Base-by-base conservation (phyloP, 53 echinoderm and acorn worm genomes). In the Echinarachnius parma region DNA sequence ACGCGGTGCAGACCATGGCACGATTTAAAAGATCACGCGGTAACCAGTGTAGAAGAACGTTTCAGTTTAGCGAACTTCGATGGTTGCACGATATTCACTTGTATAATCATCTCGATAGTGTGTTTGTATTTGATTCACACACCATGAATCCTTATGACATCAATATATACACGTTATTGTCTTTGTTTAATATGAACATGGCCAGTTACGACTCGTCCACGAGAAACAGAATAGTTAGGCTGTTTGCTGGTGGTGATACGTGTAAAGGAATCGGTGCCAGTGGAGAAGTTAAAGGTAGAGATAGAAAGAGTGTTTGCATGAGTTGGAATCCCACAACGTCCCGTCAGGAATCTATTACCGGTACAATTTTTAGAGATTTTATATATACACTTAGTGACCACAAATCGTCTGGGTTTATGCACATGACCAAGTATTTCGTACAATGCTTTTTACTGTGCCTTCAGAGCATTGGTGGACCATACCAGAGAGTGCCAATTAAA, bases 391-490 rank as follows among this genome's bases (percentile, higher is more conserved):
- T 55, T 23, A 55, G 21, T 2, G 55, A 55, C 24, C 26, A 25
- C 26, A 55, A 20, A 21, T 55, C 55, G 21, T 55, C 55, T 2
- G 55, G 55, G 13, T 55, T 21, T 23, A 55, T 55, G 55, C 55
- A 55, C 4, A 55, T 55, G 55, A 55, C 19, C 24, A 18, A 23
- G 3, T 55, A 21, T 25, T 55, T 55, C 24, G 24, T 55, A 13
- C 21, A 55, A 20, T 55, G 21, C 26, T 25, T 55, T 25, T 13
- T 55, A 20, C 24, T 55, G 19, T 22, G 22, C 21, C 23, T 55
- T 11, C 11, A 20, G 24, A 21, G 55, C 26, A 25, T 55, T 23
- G 55, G 55, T 55, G 55, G 21, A 2, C 55, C 55, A 11, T 55
- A 55, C 24, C 55, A 55, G 23, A 18, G 55, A 25, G 55, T 55